Conservation (phyloP, 2,113 vertebrate species). For the Parus major region DNA sequence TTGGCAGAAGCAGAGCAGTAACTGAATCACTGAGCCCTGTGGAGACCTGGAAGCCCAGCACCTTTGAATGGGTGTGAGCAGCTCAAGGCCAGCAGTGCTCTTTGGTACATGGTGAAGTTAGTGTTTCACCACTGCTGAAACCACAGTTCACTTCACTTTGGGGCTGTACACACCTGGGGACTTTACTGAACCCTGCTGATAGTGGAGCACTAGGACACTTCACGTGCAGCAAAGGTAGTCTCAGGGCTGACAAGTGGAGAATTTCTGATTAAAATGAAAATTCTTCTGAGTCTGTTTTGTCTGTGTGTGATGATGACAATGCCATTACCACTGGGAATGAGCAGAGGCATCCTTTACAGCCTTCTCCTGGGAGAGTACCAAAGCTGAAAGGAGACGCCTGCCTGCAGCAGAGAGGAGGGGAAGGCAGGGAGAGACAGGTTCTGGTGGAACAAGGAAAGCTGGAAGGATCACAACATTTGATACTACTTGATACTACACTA, state of each 20-base stretch:
- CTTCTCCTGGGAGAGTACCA: neutral
- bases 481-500: neutral
- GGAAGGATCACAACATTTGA: neutral
- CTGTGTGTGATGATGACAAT: rapidly evolving
- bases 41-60: neutral
- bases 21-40: rapidly evolving
- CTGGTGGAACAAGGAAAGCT: neutral
- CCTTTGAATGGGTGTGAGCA: neutral
- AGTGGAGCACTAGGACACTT: neutral
- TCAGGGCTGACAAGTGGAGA: neutral
- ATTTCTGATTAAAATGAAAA: neutral
- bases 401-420: neutral
- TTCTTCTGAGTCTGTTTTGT: neutral
- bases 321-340: neutral
- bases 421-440: neutral
- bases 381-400: neutral
- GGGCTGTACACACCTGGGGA: rapidly evolving
- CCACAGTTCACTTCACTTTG: rapidly evolving
- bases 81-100: neutral
- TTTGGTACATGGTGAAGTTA: neutral
- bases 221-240: rapidly evolving
- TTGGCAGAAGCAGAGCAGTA: neutral
- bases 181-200: neutral
- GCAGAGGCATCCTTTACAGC: neutral
- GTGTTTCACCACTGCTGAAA: neutral